Conservation (phyloP, 2,888 invertebrate genomes). For the Piscicola geometra region DNA sequence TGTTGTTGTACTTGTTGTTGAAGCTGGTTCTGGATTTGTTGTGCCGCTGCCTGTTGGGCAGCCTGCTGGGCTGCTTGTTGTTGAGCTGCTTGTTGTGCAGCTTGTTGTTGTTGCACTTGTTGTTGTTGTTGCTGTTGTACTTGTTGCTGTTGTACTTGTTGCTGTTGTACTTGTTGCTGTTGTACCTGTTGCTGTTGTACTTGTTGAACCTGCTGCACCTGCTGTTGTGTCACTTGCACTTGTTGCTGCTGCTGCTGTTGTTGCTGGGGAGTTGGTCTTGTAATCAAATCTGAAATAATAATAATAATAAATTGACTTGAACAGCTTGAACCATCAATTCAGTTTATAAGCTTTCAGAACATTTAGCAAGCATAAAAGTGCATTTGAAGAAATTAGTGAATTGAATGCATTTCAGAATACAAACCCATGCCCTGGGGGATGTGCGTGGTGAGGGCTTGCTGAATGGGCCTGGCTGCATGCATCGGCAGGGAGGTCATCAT, state of each 20-base stretch:
- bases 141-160: slow-evolving; percentile 10
- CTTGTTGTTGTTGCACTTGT: slow-evolving; percentile 23
- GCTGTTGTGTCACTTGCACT: slow-evolving; percentile 19
- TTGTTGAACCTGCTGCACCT: slow-evolving; percentile 14
- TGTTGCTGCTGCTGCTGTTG: slow-evolving; percentile 30
- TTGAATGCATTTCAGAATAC: too few species aligned
- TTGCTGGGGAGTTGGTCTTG: slow-evolving; percentile 21
- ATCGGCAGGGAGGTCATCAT: slow-evolving; percentile 24
- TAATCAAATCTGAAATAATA: slow-evolving; percentile 25
- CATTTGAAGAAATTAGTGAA: too few species aligned
- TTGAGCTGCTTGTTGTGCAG: slow-evolving; percentile 1
- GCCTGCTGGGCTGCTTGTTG: slow-evolving; percentile 26
- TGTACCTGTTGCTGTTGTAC: slow-evolving; percentile 17
- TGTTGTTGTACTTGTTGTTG: slow-evolving; percentile 32
- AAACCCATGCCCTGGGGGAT: slow-evolving; percentile 14
- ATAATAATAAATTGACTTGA: background rate
- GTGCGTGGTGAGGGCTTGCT: slow-evolving; percentile 10
- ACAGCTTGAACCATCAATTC: background rate
- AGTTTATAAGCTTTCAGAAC: background rate
- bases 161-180: slow-evolving; percentile 15
- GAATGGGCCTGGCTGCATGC: slow-evolving; percentile 18
- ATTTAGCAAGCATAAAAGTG: background rate
- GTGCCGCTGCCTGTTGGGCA: slow-evolving; percentile 10
- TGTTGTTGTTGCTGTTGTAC: slow-evolving; percentile 31
- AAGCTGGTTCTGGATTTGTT: slow-evolving; percentile 17